Percentiles rank a stretch among this genome's conserved stretches.
Evolutionary conservation across 2,113 vertebrate species (phyloP).

Genomic region (Epinephelus lanceolatus): DNA sequence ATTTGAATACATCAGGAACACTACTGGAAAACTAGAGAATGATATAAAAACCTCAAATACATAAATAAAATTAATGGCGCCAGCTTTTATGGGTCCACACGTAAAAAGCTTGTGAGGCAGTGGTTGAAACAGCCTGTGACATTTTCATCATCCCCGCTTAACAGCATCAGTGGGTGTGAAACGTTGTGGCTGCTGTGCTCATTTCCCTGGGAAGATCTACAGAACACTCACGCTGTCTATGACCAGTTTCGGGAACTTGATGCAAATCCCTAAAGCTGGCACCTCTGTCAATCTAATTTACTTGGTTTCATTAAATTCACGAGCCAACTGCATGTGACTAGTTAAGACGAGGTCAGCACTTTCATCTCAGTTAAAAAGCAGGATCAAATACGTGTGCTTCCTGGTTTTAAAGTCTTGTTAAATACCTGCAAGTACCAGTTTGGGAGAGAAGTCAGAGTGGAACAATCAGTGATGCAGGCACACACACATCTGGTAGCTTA

Average conservation of each 20-base stretch:
- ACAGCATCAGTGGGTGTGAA: not conserved
- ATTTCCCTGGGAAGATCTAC: not conserved
- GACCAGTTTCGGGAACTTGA: conserved; percentile 12
- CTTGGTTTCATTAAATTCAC: conserved; percentile 41
- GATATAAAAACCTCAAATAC: too few species aligned
- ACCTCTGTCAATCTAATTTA: conserved; percentile 25
- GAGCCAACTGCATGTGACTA: conserved; percentile 27
- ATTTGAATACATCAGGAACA: too few species aligned
- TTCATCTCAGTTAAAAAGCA: conserved; percentile 45
- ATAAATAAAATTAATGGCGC: too few species aligned
- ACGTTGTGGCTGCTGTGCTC: not conserved
- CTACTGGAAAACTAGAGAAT: too few species aligned
- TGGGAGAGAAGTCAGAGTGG: conserved; percentile 24
- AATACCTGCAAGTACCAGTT: conserved; percentile 51
- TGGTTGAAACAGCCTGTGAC: not conserved
- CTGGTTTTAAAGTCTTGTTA: conserved; percentile 66
- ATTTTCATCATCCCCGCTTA: not conserved
- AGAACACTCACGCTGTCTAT: not conserved
- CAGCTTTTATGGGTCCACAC: too few species aligned
- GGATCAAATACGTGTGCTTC: conserved; percentile 51
- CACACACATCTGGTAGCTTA: conserved; percentile 63
- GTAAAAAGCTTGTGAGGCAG: not conserved
- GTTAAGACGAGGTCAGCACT: conserved; percentile 60
- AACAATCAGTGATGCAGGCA: conserved; percentile 56
- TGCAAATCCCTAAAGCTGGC: not conserved